Evolutionary conservation across 2,113 vertebrate genomes (phyloP).

Genomic region (Xenus cinereus): DNA sequence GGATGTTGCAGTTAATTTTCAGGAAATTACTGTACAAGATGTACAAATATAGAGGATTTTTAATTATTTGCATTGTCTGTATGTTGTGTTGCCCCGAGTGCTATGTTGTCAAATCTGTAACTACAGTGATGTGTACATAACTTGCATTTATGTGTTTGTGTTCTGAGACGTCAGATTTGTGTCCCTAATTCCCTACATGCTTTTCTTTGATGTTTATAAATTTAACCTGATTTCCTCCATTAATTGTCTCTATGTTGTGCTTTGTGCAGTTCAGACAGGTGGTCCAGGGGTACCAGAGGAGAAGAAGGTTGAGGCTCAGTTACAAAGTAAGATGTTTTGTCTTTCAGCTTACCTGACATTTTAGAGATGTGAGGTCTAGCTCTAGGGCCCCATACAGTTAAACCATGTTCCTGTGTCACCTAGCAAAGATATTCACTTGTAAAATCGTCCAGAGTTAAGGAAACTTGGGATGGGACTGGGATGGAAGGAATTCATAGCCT

Average conservation of each 20-base stretch:
- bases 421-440: not conserved
- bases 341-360: not conserved
- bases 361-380: not conserved
- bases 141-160: not conserved
- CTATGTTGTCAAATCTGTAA: not conserved
- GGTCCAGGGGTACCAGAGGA: constrained; percentile 66
- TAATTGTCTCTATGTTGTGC: constrained; percentile 8
- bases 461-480: not conserved
- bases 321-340: constrained; percentile 74
- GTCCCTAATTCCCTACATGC: not conserved
- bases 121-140: not conserved
- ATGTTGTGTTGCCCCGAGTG: not conserved
- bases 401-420: not conserved
- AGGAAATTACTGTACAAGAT: not conserved
- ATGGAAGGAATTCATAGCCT: not conserved
- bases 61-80: not conserved
- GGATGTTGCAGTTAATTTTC: not conserved
- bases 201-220: not conserved
- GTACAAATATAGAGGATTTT: not conserved
- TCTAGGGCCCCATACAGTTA: not conserved
- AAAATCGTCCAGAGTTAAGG: not conserved
- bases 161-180: not conserved
- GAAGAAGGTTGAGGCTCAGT: constrained; percentile 72
- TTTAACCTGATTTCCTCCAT: not conserved
- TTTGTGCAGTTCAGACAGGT: constrained; percentile 78